Evolutionary conservation across 2,888 invertebrate genomes (phyloP).

Genomic region (Eugnorisma glareosa): DNA sequence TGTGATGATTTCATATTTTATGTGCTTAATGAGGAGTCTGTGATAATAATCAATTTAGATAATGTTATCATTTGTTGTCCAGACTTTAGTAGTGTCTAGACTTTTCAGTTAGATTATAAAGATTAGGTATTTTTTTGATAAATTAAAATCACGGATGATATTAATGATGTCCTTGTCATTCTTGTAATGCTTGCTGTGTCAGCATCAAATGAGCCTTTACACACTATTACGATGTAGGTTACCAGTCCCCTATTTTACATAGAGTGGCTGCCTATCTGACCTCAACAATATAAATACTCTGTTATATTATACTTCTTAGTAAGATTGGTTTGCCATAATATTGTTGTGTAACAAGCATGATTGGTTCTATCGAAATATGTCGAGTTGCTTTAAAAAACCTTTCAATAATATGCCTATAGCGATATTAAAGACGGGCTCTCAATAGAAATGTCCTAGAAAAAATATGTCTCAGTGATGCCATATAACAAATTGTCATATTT

Average conservation of each 20-base stretch:
- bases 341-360: too few species aligned
- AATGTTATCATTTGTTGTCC: background rate
- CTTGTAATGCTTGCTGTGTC: background rate
- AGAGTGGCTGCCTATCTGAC: background rate
- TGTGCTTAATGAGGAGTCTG: background rate
- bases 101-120: background rate
- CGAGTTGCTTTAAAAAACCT: background rate
- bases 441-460: background rate
- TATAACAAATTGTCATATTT: background rate
- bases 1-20: background rate
- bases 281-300: background rate
- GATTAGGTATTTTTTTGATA: background rate
- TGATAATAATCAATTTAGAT: background rate
- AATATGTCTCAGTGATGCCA: background rate
- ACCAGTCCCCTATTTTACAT: background rate
- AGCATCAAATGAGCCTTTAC: background rate
- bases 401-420: background rate
- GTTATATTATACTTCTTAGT: background rate
- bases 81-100: background rate
- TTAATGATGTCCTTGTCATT: background rate
- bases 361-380: background rate
- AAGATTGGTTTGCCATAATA: background rate
- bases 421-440: background rate
- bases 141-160: background rate
- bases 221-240: background rate